Evolutionary conservation across 2,888 invertebrate species (phyloP).

Genomic region (Aelia acuminata): DNA sequence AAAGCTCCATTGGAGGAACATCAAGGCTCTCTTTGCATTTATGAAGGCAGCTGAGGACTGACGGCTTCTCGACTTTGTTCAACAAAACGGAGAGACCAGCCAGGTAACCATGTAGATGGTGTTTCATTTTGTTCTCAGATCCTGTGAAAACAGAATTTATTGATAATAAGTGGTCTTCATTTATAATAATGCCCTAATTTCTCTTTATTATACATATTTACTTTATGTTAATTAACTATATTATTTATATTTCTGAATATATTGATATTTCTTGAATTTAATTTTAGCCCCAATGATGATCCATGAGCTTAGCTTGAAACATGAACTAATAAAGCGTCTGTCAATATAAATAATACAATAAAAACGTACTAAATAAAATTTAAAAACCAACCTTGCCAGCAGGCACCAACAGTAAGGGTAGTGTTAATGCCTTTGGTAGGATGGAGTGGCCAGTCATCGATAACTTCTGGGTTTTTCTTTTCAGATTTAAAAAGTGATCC

Average conservation of each 20-base stretch:
- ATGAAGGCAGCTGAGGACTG: conserved; percentile 83
- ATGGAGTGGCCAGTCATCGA: conserved; percentile 99
- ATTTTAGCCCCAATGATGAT: not conserved
- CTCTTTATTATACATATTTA: too few species aligned
- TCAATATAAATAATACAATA: too few species aligned
- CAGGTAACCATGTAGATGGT: conserved; percentile 90
- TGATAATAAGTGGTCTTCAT: too few species aligned
- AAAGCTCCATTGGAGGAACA: conserved; percentile 80
- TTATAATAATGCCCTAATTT: too few species aligned
- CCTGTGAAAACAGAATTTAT: conserved; percentile 71
- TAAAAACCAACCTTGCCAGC: conserved; percentile 86
- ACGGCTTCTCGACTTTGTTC: conserved; percentile 81
- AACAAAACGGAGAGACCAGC: conserved; percentile 87
- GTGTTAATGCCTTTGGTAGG: conserved; percentile 95
- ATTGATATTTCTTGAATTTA: too few species aligned
- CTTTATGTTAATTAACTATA: too few species aligned
- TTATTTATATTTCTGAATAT: too few species aligned
- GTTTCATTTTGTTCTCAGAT: conserved; percentile 90
- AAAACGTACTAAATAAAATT: not conserved
- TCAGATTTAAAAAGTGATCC: conserved; percentile 80
- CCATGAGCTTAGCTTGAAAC: too few species aligned
- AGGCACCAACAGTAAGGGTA: conserved; percentile 94
- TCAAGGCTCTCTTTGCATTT: conserved; percentile 87
- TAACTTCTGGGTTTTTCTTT: conserved; percentile 93
- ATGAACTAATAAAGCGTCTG: too few species aligned